Conservation (phyloP, 2,113 vertebrate species). For the Lipophrys pholis region DNA sequence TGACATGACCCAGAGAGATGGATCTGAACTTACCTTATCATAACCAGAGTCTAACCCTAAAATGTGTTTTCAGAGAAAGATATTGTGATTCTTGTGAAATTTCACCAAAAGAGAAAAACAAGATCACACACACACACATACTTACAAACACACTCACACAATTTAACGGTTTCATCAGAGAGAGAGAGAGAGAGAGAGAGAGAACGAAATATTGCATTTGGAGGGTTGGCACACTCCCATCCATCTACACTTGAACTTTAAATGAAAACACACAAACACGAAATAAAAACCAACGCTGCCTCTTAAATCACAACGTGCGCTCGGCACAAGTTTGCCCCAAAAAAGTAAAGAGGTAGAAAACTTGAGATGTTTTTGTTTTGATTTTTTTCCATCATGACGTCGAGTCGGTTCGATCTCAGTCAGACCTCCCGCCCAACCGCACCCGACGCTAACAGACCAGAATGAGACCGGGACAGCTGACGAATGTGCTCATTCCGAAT, state of each 20-base stretch:
- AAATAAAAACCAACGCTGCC: constrained; percentile 5
- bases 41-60: no score
- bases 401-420: not conserved
- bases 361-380: not conserved
- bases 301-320: not conserved
- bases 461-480: not conserved
- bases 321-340: not conserved
- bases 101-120: no score
- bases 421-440: constrained; percentile 21
- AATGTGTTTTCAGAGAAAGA: no score
- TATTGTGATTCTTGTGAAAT: no score
- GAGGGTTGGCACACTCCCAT: constrained; percentile 40
- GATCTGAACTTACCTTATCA: no score
- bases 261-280: constrained; percentile 22
- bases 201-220: not conserved
- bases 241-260: constrained; percentile 29
- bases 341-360: not conserved
- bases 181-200: no score
- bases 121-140: no score
- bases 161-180: no score
- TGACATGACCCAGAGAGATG: no score
- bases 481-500: not conserved
- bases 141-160: no score
- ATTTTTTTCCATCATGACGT: not conserved
- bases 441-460: constrained; percentile 19